Evolutionary conservation across 2,113 vertebrate species (phyloP).

Genomic region (Syngnathus typhle): DNA sequence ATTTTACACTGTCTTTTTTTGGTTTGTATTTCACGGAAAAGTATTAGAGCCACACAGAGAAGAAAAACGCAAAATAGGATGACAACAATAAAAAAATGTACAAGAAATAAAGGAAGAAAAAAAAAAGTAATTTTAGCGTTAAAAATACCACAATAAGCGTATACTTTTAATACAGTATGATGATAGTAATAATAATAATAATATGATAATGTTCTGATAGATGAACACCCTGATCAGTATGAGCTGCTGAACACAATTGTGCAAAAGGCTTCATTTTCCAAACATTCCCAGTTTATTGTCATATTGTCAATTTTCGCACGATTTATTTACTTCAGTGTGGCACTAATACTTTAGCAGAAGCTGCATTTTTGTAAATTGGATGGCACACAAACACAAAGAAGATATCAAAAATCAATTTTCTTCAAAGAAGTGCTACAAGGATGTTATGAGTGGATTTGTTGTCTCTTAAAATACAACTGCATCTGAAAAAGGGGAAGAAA

Average conservation of each 20-base stretch:
- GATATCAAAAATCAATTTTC: too few relatives aligned
- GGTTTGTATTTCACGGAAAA: background rate
- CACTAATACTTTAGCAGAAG: background rate
- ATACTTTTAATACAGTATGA: too few relatives aligned
- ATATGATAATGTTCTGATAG: background rate
- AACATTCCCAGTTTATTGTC: background rate
- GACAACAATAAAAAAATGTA: background rate
- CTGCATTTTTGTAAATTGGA: background rate
- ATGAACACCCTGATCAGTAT: background rate
- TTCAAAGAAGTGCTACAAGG: background rate
- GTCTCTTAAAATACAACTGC: slow-evolving; percentile 43
- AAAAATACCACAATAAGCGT: background rate
- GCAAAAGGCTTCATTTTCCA: background rate
- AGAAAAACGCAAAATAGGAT: background rate
- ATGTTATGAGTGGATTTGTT: slow-evolving; percentile 26
- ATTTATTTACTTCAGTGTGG: background rate
- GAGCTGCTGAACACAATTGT: background rate
- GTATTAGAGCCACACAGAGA: background rate
- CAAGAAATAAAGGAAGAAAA: background rate
- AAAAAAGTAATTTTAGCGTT: background rate
- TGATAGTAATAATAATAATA: too few relatives aligned
- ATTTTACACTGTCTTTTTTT: background rate
- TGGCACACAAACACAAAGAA: background rate
- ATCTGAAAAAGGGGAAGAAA: background rate
- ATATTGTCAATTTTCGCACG: background rate